A percentile compares a stretch with the other conserved stretches of the same genome.
These are phyloP conservation scores for Channallabes apus DNA, from an alignment of 2,797 vertebrate genomes.

Conservation along the genomic window DNA sequence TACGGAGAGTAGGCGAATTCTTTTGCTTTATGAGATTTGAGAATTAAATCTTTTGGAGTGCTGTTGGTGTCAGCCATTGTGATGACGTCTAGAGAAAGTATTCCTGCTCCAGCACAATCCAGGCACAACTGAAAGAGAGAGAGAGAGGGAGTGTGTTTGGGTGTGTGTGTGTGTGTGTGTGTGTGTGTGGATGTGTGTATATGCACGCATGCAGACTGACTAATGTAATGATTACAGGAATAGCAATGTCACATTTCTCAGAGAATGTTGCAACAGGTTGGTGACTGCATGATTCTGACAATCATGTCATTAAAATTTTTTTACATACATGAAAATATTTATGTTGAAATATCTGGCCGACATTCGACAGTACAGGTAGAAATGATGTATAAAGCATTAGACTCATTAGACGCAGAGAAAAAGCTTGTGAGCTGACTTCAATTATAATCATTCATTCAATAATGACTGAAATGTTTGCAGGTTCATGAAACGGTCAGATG, in stretches of 20 bases:
- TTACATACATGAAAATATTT: neutral
- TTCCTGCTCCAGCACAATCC: neutral
- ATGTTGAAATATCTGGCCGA: neutral
- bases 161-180: conserved; percentile 5
- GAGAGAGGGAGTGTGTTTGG: neutral
- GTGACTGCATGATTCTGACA: neutral
- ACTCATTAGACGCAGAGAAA: neutral
- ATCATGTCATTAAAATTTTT: neutral
- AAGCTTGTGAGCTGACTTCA: neutral
- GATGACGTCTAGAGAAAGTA: neutral
- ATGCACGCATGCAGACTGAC: neutral
- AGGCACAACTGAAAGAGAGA: conserved; percentile 13
- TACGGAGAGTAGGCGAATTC: conserved; percentile 78
- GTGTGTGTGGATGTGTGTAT: neutral
- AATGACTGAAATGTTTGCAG: neutral
- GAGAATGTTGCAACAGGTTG: neutral
- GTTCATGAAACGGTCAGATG: neutral
- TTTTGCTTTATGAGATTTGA: conserved; percentile 70
- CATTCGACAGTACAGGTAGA: neutral
- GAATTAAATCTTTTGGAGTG: conserved; percentile 57
- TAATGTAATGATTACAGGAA: conserved; percentile 28
- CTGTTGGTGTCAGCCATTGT: neutral
- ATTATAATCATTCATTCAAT: too few species aligned
- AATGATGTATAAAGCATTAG: neutral
- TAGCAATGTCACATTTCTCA: conserved; percentile 1